phyloP scores from a whole-genome alignment of 2,113 vertebrate species.

The Egretta garzetta region DNA sequence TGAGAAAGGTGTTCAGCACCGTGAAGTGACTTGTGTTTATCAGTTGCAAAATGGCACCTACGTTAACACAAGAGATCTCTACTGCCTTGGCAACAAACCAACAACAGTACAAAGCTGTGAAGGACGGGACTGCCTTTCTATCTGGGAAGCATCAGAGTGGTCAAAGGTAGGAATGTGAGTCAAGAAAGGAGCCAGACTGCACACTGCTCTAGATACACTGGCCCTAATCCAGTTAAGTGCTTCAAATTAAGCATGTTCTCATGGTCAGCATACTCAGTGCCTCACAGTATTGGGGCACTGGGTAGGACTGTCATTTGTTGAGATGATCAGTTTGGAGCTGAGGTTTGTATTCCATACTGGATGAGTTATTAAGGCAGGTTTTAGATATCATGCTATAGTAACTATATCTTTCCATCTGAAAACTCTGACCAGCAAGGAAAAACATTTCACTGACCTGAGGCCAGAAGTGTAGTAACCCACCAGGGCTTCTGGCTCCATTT shows the following conservation, averaged over 20 bases:
- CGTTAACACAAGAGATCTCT: conserved; percentile 83
- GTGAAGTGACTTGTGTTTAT: conserved; percentile 88
- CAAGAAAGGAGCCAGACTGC: background rate
- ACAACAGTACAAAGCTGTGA: conserved; percentile 85
- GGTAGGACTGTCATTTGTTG: background rate
- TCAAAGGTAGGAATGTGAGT: conserved; percentile 82
- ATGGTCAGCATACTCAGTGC: background rate
- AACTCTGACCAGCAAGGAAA: background rate
- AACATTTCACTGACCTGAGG: background rate
- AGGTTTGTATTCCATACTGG: background rate
- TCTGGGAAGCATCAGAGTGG: conserved; percentile 97
- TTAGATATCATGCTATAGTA: background rate
- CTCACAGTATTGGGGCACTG: background rate
- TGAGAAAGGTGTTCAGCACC: conserved; percentile 86
- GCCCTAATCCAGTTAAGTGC: background rate
- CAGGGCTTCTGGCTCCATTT: conserved; percentile 6
- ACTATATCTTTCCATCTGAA: background rate
- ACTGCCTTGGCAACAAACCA: conserved; percentile 86
- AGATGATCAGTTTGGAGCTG: background rate
- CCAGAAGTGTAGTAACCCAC: background rate
- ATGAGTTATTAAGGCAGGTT: background rate
- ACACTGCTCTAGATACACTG: background rate
- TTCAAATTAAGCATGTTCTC: background rate
- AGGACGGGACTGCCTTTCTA: conserved; percentile 86
- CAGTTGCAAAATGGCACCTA: conserved; percentile 90